Conservation (phyloP, 2,797 vertebrate species). For the Onychomys torridus region DNA sequence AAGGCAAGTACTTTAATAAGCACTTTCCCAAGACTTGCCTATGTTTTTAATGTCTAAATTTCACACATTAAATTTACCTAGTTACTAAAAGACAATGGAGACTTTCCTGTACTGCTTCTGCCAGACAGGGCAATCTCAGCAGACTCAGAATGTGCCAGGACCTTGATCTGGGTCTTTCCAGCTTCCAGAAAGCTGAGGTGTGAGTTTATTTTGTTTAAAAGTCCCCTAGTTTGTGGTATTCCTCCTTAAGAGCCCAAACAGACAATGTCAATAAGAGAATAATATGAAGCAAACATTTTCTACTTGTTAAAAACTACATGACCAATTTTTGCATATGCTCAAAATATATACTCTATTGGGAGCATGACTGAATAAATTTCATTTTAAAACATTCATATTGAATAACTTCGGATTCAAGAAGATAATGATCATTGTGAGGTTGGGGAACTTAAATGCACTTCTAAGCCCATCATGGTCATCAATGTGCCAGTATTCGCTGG, state of each 20-base stretch:
- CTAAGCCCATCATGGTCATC: not conserved
- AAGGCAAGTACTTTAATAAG: not conserved
- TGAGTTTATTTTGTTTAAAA: not conserved
- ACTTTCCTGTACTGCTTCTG: not conserved
- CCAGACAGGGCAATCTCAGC: not conserved
- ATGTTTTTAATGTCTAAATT: not conserved
- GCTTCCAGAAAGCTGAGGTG: not conserved
- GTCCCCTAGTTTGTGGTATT: not conserved
- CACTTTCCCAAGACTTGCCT: not conserved
- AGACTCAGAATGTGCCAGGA: not conserved
- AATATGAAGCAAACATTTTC: not conserved
- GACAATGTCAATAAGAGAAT: not conserved
- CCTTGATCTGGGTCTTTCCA: not conserved
- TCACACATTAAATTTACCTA: not conserved
- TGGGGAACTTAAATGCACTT: constrained; percentile 6
- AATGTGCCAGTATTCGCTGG: not conserved
- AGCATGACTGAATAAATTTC: not conserved
- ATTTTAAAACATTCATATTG: not conserved
- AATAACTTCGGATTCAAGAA: constrained; percentile 24
- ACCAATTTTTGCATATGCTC: not conserved
- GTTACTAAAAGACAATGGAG: not conserved
- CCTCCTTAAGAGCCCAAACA: not conserved
- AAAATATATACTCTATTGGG: not conserved
- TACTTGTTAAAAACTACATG: not conserved
- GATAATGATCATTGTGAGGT: not conserved